phyloP scores from a whole-genome alignment of 2,888 invertebrate genomes.

The Drosophila imparisetae region DNA sequence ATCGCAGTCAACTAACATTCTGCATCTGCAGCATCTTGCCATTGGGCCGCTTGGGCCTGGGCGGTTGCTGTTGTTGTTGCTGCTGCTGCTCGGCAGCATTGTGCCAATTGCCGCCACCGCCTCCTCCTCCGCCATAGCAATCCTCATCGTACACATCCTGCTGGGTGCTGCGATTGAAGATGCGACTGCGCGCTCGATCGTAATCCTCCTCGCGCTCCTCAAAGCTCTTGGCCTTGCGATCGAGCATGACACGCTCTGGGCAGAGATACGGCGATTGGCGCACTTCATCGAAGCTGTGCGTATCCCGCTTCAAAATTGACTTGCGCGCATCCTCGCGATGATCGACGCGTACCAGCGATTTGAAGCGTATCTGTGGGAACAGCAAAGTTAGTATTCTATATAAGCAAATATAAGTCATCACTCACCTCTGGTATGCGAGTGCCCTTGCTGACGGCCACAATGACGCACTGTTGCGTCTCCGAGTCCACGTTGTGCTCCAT shows the following conservation, averaged over 20 bases:
- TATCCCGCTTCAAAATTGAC: slow-evolving; percentile 93
- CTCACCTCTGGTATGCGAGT: slow-evolving; percentile 84
- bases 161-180: slow-evolving; percentile 87
- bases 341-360: slow-evolving; percentile 88
- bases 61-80: slow-evolving; percentile 62
- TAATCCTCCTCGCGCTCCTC: slow-evolving; percentile 97
- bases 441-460: slow-evolving; percentile 91
- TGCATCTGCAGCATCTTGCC: slow-evolving; percentile 84
- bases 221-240: slow-evolving; percentile 92
- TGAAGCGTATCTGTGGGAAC: slow-evolving; percentile 87
- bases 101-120: slow-evolving; percentile 62
- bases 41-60: slow-evolving; percentile 77
- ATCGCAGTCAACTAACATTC: slow-evolving; percentile 63
- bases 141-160: slow-evolving; percentile 76
- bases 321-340: slow-evolving; percentile 89
- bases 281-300: slow-evolving; percentile 92
- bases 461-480: slow-evolving; percentile 90
- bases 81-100: slow-evolving; percentile 68
- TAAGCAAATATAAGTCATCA: background rate
- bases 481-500: slow-evolving; percentile 97
- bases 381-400: background rate
- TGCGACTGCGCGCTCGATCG: slow-evolving; percentile 92
- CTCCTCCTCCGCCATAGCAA: slow-evolving; percentile 56
- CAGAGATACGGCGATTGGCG: slow-evolving; percentile 85
- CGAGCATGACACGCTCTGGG: slow-evolving; percentile 88